Evolutionary conservation across 1,140 invertebrate species (phyloP), one percentile per base, ranked within the genome.

Genomic region (Drosophila parabipectinata): DNA sequence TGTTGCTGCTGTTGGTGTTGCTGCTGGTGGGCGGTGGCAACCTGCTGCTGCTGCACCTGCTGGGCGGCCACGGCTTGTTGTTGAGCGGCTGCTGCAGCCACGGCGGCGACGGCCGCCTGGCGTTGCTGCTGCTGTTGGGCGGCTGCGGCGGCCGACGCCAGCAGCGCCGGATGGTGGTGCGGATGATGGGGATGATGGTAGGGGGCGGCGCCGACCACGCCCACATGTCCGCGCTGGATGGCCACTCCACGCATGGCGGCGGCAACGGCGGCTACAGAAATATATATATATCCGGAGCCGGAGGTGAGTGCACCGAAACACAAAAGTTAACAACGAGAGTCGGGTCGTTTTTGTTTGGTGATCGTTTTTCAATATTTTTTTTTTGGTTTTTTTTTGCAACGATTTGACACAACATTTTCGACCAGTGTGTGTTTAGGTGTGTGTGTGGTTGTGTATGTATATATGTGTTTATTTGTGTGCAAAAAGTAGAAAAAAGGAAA

Each of bases 181-280:
- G 83, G 69, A 56, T 82, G 82, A 84, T 84, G 80, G 57, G 71
- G 93, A 91, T 94, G 94, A 91, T 94, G 92, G 71, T 94, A 93
- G 77, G 93, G 92, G 57, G 93, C 91, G 93, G 89, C 90, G 72
- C 91, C 92, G 91, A 78, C 94, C 93, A 88, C 90, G 75, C 90
- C 90, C 81, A 91, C 93, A 71, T 95, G 92, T 73, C 95, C 95
- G 89, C 95, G 93, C 82, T 95, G 95, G 74, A 96, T 95, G 61
- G 93, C 92, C 60, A 93, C 95, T 88, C 95, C 95, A 90, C 94
- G 92, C 77, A 94, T 90, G 58, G 94, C 95, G 89, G 95, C 95
- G 93, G 93, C 92, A 67, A 92, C 90, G 72, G 89, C 90, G 61
- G 90, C 90, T 91, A 66, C 84, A 64, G 63, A 37, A 63, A 64